Evolutionary conservation across 2,113 vertebrate species (phyloP), one percentile per base, ranked within the genome.

Genomic region (Lagenorhynchus albirostris): DNA sequence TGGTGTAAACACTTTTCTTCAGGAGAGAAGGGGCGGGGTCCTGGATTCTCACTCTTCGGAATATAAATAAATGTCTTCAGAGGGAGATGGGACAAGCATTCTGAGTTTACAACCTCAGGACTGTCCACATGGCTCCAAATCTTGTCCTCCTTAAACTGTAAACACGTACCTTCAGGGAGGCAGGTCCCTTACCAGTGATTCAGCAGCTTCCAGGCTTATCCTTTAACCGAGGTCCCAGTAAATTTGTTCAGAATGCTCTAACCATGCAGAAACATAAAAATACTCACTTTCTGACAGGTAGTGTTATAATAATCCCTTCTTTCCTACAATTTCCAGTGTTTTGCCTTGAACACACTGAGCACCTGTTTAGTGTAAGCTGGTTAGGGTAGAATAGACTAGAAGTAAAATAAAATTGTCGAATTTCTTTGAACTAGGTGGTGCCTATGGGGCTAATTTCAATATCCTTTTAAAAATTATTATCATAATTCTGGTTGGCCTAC

Each of bases 41-140:
- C 71, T 71, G 33, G 13, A 21, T n/a, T 73, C 20, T 25, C 3
- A 25, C 5, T 12, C 21, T 79, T 38, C 47, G 11, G 44, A 38
- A 15, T n/a, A 8, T 21, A 70, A 62, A n/a, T 23, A 5, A 41
- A 18, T 4, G 3, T 53, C 31, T 20, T 20, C 25, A 0, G 2
- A 13, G 62, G 29, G 18, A 29, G 11, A 2, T 0, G 5, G n/a
- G 38, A 38, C 0, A 5, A 3, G 4, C 2, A 3, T 15, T 74
- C 8, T 15, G 11, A 31, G 17, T 50, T 44, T 44, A 20, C 7
- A 60, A 4, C 29, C 7, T 33, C 2, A 8, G 7, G 6, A 8
- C 7, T 23, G 12, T 41, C 23, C 31, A 1, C n/a, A 26, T 1
- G 53, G 6, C 33, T 63, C 17, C 41, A 11, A 0, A 8, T 36